phyloP scores from a whole-genome alignment of 2,113 vertebrate genomes.

The Strigops habroptila region DNA sequence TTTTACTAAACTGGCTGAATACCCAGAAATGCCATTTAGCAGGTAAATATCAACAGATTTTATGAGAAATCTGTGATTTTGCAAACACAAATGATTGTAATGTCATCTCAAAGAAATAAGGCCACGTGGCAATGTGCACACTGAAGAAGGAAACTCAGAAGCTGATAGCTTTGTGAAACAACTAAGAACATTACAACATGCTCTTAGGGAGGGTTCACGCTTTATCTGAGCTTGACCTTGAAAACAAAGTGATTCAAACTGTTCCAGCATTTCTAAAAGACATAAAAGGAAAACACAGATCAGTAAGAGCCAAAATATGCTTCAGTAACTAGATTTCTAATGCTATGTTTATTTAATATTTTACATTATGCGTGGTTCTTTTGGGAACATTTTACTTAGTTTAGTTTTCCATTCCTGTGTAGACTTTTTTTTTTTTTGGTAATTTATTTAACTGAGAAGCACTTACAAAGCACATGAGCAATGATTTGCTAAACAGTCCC shows the following conservation, averaged over 20 bases:
- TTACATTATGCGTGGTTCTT: neutral
- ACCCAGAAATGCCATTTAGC: neutral
- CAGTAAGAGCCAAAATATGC: neutral
- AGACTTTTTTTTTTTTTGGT: neutral
- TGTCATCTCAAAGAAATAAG: neutral
- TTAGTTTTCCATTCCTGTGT: neutral
- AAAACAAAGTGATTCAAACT: neutral
- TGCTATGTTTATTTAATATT: neutral
- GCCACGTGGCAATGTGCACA: neutral
- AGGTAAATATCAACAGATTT: neutral
- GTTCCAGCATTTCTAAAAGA: neutral
- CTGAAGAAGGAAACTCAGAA: neutral
- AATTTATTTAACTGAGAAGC: neutral
- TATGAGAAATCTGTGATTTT: neutral
- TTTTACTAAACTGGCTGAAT: neutral
- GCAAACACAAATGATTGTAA: neutral
- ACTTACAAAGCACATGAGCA: neutral
- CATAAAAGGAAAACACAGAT: neutral
- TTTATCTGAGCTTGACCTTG: conserved; percentile 1
- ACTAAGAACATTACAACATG: neutral
- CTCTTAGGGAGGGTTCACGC: neutral
- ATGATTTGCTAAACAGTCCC: neutral
- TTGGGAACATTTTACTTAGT: neutral
- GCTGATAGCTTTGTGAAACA: neutral
- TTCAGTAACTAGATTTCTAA: neutral